A percentile compares a stretch with the other conserved stretches of the same genome.
These are phyloP conservation scores for Anas bernieri DNA, from an alignment of 2,797 vertebrate genomes.

Conservation along the genomic window DNA sequence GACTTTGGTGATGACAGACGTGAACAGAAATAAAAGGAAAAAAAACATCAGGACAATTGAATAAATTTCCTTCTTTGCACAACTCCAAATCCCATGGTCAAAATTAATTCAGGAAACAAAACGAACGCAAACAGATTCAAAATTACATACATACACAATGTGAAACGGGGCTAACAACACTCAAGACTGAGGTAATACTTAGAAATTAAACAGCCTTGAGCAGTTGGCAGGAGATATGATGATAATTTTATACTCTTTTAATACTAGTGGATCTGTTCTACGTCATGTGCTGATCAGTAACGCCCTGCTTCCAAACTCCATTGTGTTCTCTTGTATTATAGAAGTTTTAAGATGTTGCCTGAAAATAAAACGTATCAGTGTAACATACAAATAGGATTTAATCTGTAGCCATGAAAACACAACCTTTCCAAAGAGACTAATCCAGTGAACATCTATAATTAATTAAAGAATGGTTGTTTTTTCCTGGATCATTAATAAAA, in stretches of 20 bases:
- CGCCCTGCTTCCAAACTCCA: not conserved
- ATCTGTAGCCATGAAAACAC: conserved; percentile 35
- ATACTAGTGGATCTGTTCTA: not conserved
- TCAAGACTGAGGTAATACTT: not conserved
- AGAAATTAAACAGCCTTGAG: conserved; percentile 23
- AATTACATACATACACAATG: not conserved
- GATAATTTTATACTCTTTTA: not conserved
- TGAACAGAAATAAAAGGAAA: not conserved
- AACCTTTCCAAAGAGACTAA: conserved; percentile 7
- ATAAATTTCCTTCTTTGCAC: not conserved
- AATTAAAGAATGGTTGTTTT: conserved; percentile 1
- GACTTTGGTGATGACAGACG: not conserved
- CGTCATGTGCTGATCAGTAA: conserved; percentile 18
- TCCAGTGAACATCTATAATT: not conserved
- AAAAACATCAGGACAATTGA: not conserved
- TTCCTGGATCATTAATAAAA: conserved; percentile 47
- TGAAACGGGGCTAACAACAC: not conserved
- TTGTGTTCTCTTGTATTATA: not conserved
- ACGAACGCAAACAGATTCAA: not conserved
- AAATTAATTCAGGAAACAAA: conserved; percentile 8
- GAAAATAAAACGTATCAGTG: conserved; percentile 19
- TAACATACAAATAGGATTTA: conserved; percentile 26
- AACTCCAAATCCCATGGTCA: not conserved
- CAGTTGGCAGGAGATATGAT: not conserved
- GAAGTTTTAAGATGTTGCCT: not conserved